Evolutionary conservation across 2,113 vertebrate genomes (phyloP).

Genomic region (Gyps fulvus): DNA sequence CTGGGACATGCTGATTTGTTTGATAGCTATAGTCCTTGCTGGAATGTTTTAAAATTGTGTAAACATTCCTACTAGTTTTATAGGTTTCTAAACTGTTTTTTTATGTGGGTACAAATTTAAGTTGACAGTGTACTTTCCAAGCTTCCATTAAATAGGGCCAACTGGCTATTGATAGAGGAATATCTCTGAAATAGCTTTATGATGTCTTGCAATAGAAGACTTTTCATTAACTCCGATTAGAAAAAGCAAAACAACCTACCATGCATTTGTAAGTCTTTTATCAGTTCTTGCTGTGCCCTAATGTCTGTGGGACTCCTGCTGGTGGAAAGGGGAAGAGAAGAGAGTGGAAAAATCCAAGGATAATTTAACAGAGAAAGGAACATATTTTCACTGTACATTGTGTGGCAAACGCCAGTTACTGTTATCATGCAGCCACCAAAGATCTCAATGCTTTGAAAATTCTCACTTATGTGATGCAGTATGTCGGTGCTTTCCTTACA

Average conservation of each 20-base stretch:
- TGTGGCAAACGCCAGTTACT: background rate
- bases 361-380: background rate
- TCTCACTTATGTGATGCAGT: background rate
- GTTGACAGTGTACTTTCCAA: slow-evolving; percentile 16
- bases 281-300: background rate
- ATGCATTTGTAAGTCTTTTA: background rate
- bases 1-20: background rate
- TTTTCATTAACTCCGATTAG: background rate
- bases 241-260: background rate
- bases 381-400: background rate
- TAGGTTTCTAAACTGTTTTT: background rate
- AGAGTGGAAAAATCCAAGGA: background rate
- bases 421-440: background rate
- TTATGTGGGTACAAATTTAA: background rate
- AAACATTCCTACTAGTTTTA: slow-evolving; percentile 30
- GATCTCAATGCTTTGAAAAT: background rate
- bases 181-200: background rate
- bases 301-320: slow-evolving; percentile 21
- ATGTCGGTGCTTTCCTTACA: background rate
- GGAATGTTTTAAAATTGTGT: slow-evolving; percentile 5
- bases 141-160: background rate
- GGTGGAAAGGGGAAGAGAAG: background rate
- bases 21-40: background rate
- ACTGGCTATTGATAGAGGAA: background rate
- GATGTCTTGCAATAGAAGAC: background rate